Evolutionary conservation across 2,113 vertebrate species (phyloP), one percentile per base, ranked within the genome.

Genomic region (Otis tarda): DNA sequence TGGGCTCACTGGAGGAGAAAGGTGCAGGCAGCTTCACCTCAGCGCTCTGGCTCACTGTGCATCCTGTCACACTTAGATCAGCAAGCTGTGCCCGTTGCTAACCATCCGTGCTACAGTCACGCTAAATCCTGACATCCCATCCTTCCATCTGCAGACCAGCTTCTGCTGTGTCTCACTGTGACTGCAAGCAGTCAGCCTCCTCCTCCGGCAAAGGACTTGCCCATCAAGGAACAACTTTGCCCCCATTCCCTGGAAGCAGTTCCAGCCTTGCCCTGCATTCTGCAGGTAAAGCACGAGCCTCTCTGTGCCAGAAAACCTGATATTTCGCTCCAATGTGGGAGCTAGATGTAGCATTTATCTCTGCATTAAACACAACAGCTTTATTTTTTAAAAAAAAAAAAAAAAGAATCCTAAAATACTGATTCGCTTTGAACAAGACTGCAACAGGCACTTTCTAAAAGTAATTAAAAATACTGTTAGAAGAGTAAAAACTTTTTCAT

Each of bases 401-500:
- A 65, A n/a, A 68, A 83, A 69, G 74, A 91, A 24, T 19, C 49
- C n/a, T 68, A 75, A 78, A 81, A 53, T 87, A 92, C 55, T 84
- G 56, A 87, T 76, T 84, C 6, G 19, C 39, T n/a, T 80, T 47
- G 83, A 94, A 35, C 12, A 91, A 80, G 87, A 56, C 39, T 43
- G 35, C 23, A 88, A 75, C 31, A 75, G 56, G 8, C 22, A 81
- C 23, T 56, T 68, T 68, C 39, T 57, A 78, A 94, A 74, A 81
- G 6, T 69, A 87, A 89, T 84, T 89, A 59, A 61, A 94, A 87
- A 84, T 71, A 81, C 52, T 88, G 67, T 82, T 92, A 39, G 47
- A 90, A 76, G n/a, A 73, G n/a, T 68, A 75, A 89, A 90, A 92
- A n/a, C 22, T 49, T 90, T 82, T 90, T 56, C 33, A 84, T 53